Conservation (phyloP, 2,888 invertebrate species). For the Papilio gigon region DNA sequence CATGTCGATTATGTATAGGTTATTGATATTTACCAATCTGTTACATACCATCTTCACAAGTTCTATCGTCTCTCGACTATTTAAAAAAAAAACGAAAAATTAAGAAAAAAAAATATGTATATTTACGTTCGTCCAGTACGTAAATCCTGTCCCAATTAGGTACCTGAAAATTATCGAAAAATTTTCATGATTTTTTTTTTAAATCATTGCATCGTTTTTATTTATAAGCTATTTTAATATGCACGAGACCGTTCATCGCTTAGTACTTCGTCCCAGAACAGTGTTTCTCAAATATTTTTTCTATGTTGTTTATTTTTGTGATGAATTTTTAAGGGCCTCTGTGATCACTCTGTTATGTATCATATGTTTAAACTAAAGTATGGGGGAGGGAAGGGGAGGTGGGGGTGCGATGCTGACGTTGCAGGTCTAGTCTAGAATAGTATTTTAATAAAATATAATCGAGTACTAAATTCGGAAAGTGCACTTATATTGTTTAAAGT, state of each 20-base stretch:
- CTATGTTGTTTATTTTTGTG: slow-evolving; percentile 55
- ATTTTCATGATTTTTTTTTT: slow-evolving; percentile 49
- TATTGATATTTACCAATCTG: slow-evolving; percentile 1
- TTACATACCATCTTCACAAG: not conserved
- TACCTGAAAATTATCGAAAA: slow-evolving; percentile 75
- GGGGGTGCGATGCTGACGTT: slow-evolving; percentile 60
- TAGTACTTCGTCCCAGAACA: slow-evolving; percentile 65
- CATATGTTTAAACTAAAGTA: slow-evolving; percentile 39
- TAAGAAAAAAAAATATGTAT: slow-evolving; percentile 28
- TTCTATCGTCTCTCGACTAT: not conserved
- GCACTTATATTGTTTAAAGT: slow-evolving; percentile 79
- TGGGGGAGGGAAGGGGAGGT: slow-evolving; percentile 54
- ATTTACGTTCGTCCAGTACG: slow-evolving; percentile 39
- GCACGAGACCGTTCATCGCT: slow-evolving; percentile 47
- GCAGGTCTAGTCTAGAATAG: slow-evolving; percentile 78
- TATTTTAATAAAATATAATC: slow-evolving; percentile 63
- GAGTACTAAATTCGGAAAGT: slow-evolving; percentile 75
- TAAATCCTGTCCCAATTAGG: slow-evolving; percentile 69
- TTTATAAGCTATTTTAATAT: slow-evolving; percentile 49
- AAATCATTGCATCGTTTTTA: slow-evolving; percentile 48
- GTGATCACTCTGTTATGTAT: slow-evolving; percentile 60
- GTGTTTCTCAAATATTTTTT: slow-evolving; percentile 79
- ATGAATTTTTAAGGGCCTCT: slow-evolving; percentile 62
- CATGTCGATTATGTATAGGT: not conserved
- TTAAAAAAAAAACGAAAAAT: slow-evolving; percentile 40